phyloP scores from a whole-genome alignment of 2,113 vertebrate species.

The Solea solea region DNA sequence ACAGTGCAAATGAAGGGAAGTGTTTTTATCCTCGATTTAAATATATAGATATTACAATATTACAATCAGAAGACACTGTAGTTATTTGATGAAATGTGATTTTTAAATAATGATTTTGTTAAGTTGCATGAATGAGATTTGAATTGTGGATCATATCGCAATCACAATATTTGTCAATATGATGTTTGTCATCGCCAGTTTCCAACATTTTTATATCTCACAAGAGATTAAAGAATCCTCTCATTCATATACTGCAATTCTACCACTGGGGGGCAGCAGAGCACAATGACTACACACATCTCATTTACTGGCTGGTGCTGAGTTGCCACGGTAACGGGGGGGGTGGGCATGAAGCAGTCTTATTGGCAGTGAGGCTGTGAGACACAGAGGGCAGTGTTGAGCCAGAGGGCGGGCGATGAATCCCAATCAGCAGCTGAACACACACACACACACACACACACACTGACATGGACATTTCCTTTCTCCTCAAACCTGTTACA shows the following conservation, averaged over 20 bases:
- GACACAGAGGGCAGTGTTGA: slow-evolving; percentile 81
- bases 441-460: slow-evolving; percentile 20
- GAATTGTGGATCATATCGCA: no score
- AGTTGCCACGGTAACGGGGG: slow-evolving; percentile 75
- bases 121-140: no score
- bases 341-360: slow-evolving; percentile 56
- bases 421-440: slow-evolving; percentile 72
- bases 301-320: slow-evolving; percentile 39
- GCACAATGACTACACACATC: slow-evolving; percentile 39
- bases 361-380: slow-evolving; percentile 46
- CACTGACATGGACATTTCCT: slow-evolving; percentile 13
- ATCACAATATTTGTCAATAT: no score
- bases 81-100: no score
- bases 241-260: slow-evolving; percentile 7
- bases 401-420: slow-evolving; percentile 66
- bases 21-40: no score
- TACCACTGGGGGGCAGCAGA: slow-evolving; percentile 75
- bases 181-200: no score
- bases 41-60: no score
- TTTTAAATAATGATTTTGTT: no score
- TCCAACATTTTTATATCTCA: no score
- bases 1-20: no score
- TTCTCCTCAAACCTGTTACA: neutral
- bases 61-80: no score
- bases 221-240: no score